Base-by-base conservation (phyloP, 2,113 vertebrate species). In the Heterotis niloticus region DNA sequence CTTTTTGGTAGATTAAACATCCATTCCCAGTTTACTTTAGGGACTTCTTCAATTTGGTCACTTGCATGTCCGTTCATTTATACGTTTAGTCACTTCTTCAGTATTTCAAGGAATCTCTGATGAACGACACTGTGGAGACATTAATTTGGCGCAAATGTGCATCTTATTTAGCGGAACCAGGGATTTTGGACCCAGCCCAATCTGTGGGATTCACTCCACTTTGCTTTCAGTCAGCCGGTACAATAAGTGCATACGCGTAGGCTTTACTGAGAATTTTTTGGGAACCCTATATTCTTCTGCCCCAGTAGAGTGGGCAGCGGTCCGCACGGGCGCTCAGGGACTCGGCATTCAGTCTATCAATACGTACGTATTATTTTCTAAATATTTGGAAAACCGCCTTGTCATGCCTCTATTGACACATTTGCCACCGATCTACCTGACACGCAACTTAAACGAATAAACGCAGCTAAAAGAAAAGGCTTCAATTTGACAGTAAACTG, bases 1-100 rank as follows among this genome's bases (percentile, higher is more conserved):
- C 64, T 67, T 26, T n/a, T 52, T 78, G 65, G 29, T 77, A 44
- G 76, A 65, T 66, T 68, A 13, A 66, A 10, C 28, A 60, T 75
- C 54, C 26, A 56, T 75, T 62, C 23, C 9, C 34, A 44, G 57
- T 75, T 75, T 64, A 74, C 26, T 54, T 23, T 23, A 74, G 28
- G 11, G 7, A 14, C 20, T 20, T 44, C 29, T 34, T 64, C 62
- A 75, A 62, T 75, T 34, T 23, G 56, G 62, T 23, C 18, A 23
- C n/a, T 64, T 26, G 1, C 16, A n/a, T 65, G 64, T 65, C 28
- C 26, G 54, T 74, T 74, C 57, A 74, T 57, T 65, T 65, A 20
- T 65, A 26, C 57, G n/a, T 74, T 74, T 74, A 74, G n/a, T 74
- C 52, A 74, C 52, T 57, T 51, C 56, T 54, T 24, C 56, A 20